Evolutionary conservation across 2,113 vertebrate species (phyloP).

Genomic region (Stictonetta naevosa): DNA sequence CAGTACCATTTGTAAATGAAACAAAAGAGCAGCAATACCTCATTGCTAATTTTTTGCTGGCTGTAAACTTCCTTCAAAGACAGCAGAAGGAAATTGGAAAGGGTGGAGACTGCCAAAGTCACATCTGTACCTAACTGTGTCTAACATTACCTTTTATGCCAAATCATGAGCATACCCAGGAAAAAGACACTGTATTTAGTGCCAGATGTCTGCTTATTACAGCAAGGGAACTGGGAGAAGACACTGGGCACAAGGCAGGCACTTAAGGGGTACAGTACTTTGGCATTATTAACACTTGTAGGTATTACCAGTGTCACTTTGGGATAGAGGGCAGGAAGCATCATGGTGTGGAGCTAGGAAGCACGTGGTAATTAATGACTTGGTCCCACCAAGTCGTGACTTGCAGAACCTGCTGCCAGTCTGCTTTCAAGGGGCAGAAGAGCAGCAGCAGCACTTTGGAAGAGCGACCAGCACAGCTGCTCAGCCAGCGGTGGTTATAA

Average conservation of each 20-base stretch:
- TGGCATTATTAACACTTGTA: neutral
- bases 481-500: neutral
- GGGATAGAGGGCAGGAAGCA: neutral
- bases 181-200: neutral
- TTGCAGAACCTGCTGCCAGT: neutral
- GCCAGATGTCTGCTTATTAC: slow-evolving; percentile 11
- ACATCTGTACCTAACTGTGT: slow-evolving; percentile 11
- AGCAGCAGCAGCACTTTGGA: neutral
- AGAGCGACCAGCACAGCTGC: fast-evolving
- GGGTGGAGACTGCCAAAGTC: slow-evolving; percentile 6
- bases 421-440: neutral
- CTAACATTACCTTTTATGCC: slow-evolving; percentile 41
- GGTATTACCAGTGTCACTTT: neutral
- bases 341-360: neutral
- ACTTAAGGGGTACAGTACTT: neutral
- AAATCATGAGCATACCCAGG: neutral
- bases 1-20: neutral
- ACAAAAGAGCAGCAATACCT: neutral
- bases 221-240: neutral
- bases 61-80: slow-evolving; percentile 11
- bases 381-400: neutral
- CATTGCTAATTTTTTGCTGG: neutral
- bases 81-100: slow-evolving; percentile 18
- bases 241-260: neutral
- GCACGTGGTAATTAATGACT: neutral